phyloP scores from a whole-genome alignment of 2,797 vertebrate genomes.

The Diplodus sargus region DNA sequence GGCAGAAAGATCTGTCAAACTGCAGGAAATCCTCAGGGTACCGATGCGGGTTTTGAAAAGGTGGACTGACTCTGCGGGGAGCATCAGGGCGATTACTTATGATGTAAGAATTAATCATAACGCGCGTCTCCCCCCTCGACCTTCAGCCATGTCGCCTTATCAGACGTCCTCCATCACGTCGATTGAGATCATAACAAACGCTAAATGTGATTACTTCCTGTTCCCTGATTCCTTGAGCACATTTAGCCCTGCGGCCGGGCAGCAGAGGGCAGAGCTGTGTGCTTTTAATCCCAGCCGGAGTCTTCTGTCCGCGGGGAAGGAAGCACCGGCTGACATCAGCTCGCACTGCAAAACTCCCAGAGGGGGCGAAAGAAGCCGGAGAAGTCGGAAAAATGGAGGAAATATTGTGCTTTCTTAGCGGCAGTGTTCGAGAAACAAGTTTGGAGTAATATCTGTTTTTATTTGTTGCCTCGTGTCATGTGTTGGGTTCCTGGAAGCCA shows the following conservation, averaged over 20 bases:
- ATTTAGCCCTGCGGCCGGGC: constrained; percentile 10
- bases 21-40: constrained; percentile 18
- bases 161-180: constrained; percentile 13
- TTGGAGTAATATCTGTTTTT: not conserved
- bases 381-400: not conserved
- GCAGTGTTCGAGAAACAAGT: not conserved
- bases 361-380: constrained; percentile 4
- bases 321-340: constrained; percentile 1
- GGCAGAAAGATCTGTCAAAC: constrained; percentile 46
- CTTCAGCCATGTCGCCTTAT: not conserved
- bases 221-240: not conserved
- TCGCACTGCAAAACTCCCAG: not conserved
- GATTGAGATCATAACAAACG: constrained; percentile 28
- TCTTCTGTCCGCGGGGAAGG: constrained; percentile 10
- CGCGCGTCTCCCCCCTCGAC: not conserved
- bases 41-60: constrained; percentile 26
- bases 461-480: too few species aligned
- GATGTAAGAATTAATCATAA: constrained; percentile 1
- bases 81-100: constrained; percentile 29
- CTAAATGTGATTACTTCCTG: constrained; percentile 32
- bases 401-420: not conserved
- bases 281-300: constrained; percentile 29
- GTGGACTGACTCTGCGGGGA: constrained; percentile 24
- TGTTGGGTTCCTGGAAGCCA: not conserved
- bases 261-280: constrained; percentile 68